phyloP scores from a whole-genome alignment of 2,113 vertebrate species.

The Zeus faber region DNA sequence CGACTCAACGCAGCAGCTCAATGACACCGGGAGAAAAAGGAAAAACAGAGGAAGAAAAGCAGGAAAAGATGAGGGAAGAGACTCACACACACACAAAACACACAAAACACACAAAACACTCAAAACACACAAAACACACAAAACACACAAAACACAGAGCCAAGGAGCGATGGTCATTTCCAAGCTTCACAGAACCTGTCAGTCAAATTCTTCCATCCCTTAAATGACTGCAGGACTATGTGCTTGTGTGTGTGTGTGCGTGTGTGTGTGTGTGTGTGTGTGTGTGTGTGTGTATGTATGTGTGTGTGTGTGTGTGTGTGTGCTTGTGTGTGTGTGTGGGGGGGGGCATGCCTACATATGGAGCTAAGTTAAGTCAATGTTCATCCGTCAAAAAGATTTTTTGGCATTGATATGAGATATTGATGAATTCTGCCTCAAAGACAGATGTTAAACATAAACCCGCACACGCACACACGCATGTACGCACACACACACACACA shows the following conservation, averaged over 20 bases:
- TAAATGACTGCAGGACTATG: background rate
- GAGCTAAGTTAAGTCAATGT: background rate
- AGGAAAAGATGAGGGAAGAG: no score
- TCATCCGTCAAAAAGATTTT: background rate
- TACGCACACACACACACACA: background rate
- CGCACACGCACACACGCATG: background rate
- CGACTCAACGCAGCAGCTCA: no score
- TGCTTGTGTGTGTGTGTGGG: background rate
- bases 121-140: no score
- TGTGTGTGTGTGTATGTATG: constrained; percentile 1
- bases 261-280: constrained; percentile 2
- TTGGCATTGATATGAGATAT: background rate
- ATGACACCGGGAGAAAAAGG: no score
- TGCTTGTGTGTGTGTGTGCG: background rate
- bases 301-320: background rate
- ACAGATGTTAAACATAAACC: background rate
- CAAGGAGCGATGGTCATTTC: background rate
- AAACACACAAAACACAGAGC: no score
- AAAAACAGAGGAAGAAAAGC: no score
- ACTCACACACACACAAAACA: no score
- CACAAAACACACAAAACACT: no score
- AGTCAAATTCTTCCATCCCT: background rate
- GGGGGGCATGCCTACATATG: no score
- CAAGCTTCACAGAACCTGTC: background rate
- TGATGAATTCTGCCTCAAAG: background rate